phyloP scores from a whole-genome alignment of 2,888 invertebrate genomes.

The Xestoiulus laeticollis region DNA sequence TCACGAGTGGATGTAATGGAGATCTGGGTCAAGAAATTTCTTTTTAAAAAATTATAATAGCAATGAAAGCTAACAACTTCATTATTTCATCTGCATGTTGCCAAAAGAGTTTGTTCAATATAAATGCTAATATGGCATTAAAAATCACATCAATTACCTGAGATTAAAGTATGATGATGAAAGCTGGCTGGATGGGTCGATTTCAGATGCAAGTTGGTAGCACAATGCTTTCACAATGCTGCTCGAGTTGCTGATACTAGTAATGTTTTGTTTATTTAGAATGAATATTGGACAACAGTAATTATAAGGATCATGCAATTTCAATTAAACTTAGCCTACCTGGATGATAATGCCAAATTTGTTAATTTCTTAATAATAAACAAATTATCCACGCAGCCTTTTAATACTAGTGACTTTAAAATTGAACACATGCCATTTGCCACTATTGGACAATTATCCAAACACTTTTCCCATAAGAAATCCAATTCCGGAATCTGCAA shows the following conservation, averaged over 20 bases:
- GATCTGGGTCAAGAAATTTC: not conserved
- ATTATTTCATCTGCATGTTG: not conserved
- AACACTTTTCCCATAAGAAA: not conserved
- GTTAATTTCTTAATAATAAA: not conserved
- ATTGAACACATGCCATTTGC: not conserved
- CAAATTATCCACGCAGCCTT: not conserved
- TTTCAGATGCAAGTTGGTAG: not conserved
- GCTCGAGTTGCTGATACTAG: not conserved
- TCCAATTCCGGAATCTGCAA: slow-evolving; percentile 18
- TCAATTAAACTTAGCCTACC: too few species aligned
- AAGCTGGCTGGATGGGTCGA: not conserved
- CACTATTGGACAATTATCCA: not conserved
- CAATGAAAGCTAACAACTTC: too few species aligned
- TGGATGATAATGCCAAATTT: not conserved
- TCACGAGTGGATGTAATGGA: not conserved
- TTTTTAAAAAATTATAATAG: too few species aligned
- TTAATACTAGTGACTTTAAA: slow-evolving; percentile 10
- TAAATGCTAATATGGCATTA: too few species aligned
- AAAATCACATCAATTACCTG: not conserved
- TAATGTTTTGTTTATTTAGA: not conserved
- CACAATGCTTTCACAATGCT: slow-evolving; percentile 3
- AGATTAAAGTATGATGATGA: slow-evolving; percentile 26
- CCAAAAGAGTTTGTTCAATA: too few species aligned
- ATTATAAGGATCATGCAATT: not conserved
- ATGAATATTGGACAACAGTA: not conserved